Evolutionary conservation across 2,113 vertebrate genomes (phyloP), one percentile per base, ranked within the genome.

Genomic region (Aramus guarauna): DNA sequence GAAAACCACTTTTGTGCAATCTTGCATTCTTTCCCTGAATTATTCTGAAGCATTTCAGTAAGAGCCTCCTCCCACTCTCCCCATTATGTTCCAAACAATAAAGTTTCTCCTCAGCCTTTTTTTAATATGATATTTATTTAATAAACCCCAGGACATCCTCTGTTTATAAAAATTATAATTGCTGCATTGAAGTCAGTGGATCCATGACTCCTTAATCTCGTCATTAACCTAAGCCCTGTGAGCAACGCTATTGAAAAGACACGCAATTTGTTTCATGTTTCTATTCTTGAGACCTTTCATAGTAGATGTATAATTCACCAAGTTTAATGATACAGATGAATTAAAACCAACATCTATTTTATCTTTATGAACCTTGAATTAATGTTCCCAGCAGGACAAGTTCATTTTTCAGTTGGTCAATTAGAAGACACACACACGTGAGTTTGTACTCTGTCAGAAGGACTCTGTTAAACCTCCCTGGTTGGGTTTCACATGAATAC

Each of bases 401-500:
- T 29, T 53, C 0, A 50, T 82, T 74, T 95, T 91, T 83, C 41
- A 62, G 8, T 18, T 72, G 15, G 6, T 58, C 22, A 41, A 0
- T 73, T 77, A 73, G 18, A 74, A 60, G 7, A 45, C 7, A 56
- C 4, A 29, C 32, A 36, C 9, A 68, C 4, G 64, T 0, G 4
- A 29, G 3, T 53, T 34, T 62, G 9, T 45, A 6, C 4, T 73
- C 5, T 55, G 76, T 79, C 12, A 76, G 24, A 52, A 2, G 45
- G 2, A 13, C 11, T 59, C 3, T 0, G 12, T 85, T 58, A 80
- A 68, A 37, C 6, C 7, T 69, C 1, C 0, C 5, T 66, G 29
- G 1, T 0, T 73, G 6, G 2, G 5, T 76, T 92, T 72, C 74
- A 68, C 10, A 6, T 8, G 21, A 43, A 29, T 9, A 90, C 36